These are phyloP conservation scores for Xenopus tropicalis DNA, from an alignment of 2,113 vertebrate species.

Conservation along the genomic window UCB_Xtro_10.0 CM004451.2:87561001-87561500, in stretches of 20 bases:
- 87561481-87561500: too few species aligned
- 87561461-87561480: too few species aligned
- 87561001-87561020: too few species aligned
- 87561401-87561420: too few species aligned
- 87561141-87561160: neutral
- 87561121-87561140: neutral
- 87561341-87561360: neutral
- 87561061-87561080: constrained; percentile 6
- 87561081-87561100: constrained; percentile 6
- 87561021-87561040: too few species aligned
- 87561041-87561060: neutral
- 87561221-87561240: neutral
- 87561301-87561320: constrained; percentile 2
- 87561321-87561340: neutral
- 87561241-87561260: constrained; percentile 6
- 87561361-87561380: neutral
- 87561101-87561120: constrained; percentile 33
- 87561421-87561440: too few species aligned
- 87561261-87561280: constrained; percentile 9
- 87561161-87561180: constrained; percentile 13
- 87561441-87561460: too few species aligned
- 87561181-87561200: constrained; percentile 1
- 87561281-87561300: neutral
- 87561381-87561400: neutral
- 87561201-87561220: constrained; percentile 11